Conservation (phyloP, 2,797 vertebrate species). For the Trematomus bernacchii region DNA sequence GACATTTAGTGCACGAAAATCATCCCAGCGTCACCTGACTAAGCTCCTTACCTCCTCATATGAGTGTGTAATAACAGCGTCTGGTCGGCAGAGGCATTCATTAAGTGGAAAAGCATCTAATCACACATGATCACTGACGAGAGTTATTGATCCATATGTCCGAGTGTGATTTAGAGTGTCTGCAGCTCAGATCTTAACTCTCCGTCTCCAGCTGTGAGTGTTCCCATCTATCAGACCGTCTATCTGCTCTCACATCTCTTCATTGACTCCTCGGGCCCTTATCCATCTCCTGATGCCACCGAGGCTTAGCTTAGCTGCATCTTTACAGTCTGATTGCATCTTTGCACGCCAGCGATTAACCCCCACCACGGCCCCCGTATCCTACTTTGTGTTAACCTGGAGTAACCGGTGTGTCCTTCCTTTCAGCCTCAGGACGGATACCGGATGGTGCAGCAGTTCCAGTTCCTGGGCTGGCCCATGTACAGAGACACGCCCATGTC, state of each 20-base stretch:
- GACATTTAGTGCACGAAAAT: constrained; percentile 3
- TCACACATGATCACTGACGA: constrained; percentile 66
- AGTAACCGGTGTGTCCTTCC: constrained; percentile 33
- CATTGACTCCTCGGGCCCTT: constrained; percentile 26
- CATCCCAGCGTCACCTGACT: constrained; percentile 45
- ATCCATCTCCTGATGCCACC: constrained; percentile 34
- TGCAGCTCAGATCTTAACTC: constrained; percentile 44
- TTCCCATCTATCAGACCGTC: constrained; percentile 63
- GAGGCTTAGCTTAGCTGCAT: constrained; percentile 42
- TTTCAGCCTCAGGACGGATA: constrained; percentile 95
- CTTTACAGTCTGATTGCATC: constrained; percentile 52
- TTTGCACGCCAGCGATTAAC: constrained; percentile 43
- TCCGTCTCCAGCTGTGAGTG: constrained; percentile 55
- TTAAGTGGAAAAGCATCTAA: constrained; percentile 39
- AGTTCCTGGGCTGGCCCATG: constrained; percentile 98
- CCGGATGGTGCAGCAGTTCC: constrained; percentile 98
- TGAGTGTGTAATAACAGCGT: constrained; percentile 14
- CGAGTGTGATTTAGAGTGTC: constrained; percentile 57
- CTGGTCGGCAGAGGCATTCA: constrained; percentile 41
- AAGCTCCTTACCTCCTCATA: constrained; percentile 61
- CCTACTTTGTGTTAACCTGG: constrained; percentile 31
- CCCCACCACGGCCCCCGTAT: neutral
- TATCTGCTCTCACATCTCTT: constrained; percentile 43
- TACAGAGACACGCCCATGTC: constrained; percentile 94
- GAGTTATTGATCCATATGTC: constrained; percentile 63